A percentile compares a stretch with the other conserved stretches of the same genome.
Evolutionary conservation across 2,113 vertebrate species (phyloP).

Genomic region (Oostethus manadensis): DNA sequence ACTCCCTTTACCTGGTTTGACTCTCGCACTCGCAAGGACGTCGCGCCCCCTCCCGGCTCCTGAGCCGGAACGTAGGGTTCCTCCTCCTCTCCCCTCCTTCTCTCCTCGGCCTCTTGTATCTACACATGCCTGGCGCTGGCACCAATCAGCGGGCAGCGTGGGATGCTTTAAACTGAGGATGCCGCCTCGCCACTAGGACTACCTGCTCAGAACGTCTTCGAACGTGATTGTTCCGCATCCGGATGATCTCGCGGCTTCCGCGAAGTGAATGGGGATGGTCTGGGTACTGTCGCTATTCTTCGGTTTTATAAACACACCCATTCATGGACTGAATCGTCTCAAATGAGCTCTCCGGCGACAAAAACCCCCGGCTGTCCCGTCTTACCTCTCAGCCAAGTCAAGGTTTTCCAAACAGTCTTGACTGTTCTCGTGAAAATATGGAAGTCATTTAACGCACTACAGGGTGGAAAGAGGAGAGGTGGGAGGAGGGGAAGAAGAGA

Average conservation of each 20-base stretch:
- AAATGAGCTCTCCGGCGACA: not conserved
- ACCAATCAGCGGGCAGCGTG: slow-evolving; percentile 75
- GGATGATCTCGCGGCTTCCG: not conserved
- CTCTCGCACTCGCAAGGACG: slow-evolving; percentile 56
- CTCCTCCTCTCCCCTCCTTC: slow-evolving; percentile 53
- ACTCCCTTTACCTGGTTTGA: slow-evolving; percentile 75
- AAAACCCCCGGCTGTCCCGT: slow-evolving; percentile 5
- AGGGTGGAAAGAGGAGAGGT: slow-evolving; percentile 12
- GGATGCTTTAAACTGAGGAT: slow-evolving; percentile 71
- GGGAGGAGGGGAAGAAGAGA: slow-evolving; percentile 39
- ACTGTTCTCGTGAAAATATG: slow-evolving; percentile 63
- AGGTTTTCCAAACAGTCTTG: slow-evolving; percentile 40
- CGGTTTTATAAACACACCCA: no score
- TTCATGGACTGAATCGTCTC: no score
- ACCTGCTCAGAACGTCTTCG: slow-evolving; percentile 11
- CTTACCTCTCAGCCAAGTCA: slow-evolving; percentile 72
- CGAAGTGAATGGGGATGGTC: no score
- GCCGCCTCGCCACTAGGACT: slow-evolving; percentile 31
- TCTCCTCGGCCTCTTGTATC: slow-evolving; percentile 46
- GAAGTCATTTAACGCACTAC: slow-evolving; percentile 38
- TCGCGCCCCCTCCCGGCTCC: slow-evolving; percentile 41
- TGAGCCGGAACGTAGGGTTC: slow-evolving; percentile 41
- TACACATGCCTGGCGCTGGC: slow-evolving; percentile 59
- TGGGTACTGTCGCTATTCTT: no score
- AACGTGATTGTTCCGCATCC: not conserved